Percentiles rank a stretch among this genome's conserved stretches.
Evolutionary conservation across 1,140 invertebrate genomes (phyloP).

Genomic region (Cherax destructor): DNA sequence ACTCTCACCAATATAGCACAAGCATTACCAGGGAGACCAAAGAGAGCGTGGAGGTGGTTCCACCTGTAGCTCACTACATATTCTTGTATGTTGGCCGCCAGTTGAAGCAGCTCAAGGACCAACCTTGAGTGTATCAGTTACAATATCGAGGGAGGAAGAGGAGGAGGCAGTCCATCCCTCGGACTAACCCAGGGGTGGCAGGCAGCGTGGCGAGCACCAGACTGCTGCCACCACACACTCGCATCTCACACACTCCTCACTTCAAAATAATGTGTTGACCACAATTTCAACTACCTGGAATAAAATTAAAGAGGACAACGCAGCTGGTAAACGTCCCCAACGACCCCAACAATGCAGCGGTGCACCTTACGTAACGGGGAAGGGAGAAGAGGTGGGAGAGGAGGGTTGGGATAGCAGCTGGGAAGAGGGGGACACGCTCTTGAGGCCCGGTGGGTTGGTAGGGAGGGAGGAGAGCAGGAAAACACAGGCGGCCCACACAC

Average conservation of each 20-base stretch:
- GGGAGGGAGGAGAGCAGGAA: too few species aligned
- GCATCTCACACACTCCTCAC: background rate
- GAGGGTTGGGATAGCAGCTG: background rate
- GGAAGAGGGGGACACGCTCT: background rate
- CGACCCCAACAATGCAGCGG: slow-evolving; percentile 4
- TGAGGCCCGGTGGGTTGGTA: background rate
- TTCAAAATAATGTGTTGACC: background rate
- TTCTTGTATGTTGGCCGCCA: background rate
- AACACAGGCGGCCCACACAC: too few species aligned
- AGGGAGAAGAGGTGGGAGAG: background rate
- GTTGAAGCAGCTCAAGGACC: background rate
- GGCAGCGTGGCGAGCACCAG: too few species aligned
- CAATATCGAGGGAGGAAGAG: background rate
- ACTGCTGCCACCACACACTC: background rate
- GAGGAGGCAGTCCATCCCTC: too few species aligned
- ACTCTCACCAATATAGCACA: too few species aligned
- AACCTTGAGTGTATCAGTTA: background rate
- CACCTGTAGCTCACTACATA: background rate
- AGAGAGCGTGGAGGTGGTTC: background rate
- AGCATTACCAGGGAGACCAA: too few species aligned
- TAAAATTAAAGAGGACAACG: background rate
- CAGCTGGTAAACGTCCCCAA: background rate
- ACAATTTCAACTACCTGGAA: background rate
- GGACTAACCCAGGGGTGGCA: too few species aligned
- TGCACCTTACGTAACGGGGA: background rate